Base-by-base conservation (phyloP, 1,140 invertebrate species). In the Atta texana region DNA sequence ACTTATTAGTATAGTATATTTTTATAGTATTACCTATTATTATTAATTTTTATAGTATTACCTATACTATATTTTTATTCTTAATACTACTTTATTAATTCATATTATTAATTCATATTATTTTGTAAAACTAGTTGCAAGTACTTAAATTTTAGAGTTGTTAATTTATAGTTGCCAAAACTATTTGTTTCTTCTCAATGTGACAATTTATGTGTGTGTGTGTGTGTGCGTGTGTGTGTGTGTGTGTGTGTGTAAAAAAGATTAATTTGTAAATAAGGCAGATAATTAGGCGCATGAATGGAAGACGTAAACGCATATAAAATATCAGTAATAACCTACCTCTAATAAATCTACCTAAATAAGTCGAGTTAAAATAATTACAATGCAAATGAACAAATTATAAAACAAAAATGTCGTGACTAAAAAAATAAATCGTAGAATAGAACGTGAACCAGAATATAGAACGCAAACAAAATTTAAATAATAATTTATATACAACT, bases 251-350 rank as follows among this genome's bases (percentile, higher is more conserved):
- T 31, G 28, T 3, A 8, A 31, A 66, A 4, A 21, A 21, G 3
- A 68, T 66, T 66, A 68, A 31, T 68, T 68, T 39, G 8, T 68
- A 18, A 68, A 44, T 68, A 64, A 31, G 2, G n/a, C 4, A 10
- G 63, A 68, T 68, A 44, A 68, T 68, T 68, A n/a, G 34, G 3
- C 39, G 12, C 31, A 66, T 66, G 31, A 66, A 66, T 66, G 2
- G 49, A 49, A 69, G 21, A 44, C 44, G 16, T 34, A 66, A 4
- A 68, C 28, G 28, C 7, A 34, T n/a, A 66, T 31, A 31, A 28
- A 4, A 66, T 34, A 66, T 1, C 7, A 31, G 16, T 3, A 34
- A n/a, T 10, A 21, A 10, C 55, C 8, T 63, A 63, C n/a, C 28
- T 64, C 7, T 34, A 31, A 31, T 31, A 24, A 24, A 24, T 24